Conservation (phyloP, 2,888 invertebrate genomes). For the Harmothoe impar region DNA sequence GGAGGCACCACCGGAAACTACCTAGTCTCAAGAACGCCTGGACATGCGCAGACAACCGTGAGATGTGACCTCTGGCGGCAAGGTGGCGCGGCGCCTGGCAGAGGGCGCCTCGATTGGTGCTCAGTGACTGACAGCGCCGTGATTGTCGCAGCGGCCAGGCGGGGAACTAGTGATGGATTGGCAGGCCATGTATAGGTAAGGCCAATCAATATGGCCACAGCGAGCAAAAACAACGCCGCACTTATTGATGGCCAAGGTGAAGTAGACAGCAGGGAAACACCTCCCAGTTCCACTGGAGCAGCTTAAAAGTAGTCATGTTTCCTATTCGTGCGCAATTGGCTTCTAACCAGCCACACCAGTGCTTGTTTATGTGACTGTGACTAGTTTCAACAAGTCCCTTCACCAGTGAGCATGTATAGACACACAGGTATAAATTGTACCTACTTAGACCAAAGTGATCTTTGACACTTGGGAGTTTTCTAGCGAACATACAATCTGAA, state of each 20-base stretch:
- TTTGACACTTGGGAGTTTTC: no score
- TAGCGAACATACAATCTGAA: no score
- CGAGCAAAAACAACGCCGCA: not conserved
- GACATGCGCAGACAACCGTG: conserved; percentile 51
- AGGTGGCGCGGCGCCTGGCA: conserved; percentile 31
- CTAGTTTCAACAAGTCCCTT: no score
- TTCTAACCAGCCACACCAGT: no score
- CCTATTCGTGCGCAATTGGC: not conserved
- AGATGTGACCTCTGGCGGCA: conserved; percentile 32
- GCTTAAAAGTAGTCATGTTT: not conserved
- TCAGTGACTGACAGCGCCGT: conserved; percentile 39
- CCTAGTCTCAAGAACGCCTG: not conserved
- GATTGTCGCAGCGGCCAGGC: conserved; percentile 46
- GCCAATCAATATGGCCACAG: not conserved
- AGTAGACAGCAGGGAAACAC: not conserved
- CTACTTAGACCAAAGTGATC: no score
- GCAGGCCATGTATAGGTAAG: not conserved
- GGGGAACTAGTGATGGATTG: conserved; percentile 46
- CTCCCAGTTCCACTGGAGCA: not conserved
- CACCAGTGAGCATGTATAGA: no score
- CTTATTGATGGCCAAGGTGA: not conserved
- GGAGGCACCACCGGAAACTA: not conserved
- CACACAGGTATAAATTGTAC: no score
- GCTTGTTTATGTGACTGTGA: no score
- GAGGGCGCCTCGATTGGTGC: conserved; percentile 22